Percentiles rank a stretch among this genome's conserved stretches.
Conservation (phyloP, 1,140 invertebrate species). For the Diplogasteroides magnus region DNA sequence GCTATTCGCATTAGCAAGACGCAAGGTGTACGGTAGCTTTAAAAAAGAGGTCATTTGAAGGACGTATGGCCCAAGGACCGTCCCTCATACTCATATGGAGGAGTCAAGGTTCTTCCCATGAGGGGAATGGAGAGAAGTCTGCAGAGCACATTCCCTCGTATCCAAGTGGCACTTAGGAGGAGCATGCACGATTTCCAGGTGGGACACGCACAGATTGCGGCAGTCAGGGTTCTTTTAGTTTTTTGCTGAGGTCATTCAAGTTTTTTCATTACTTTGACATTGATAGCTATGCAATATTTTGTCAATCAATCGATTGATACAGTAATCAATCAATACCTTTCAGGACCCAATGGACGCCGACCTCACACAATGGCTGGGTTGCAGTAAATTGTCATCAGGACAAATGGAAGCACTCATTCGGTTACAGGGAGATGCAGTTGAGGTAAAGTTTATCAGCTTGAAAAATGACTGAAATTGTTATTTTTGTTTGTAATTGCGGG, state of each 20-base stretch:
- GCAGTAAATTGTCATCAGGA: conserved; percentile 71
- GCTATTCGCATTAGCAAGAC: too few species aligned
- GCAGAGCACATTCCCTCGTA: conserved; percentile 52
- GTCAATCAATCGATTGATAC: too few species aligned
- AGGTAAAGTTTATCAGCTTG: conserved; percentile 34
- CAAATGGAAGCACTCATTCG: conserved; percentile 70
- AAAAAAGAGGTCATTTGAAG: too few species aligned
- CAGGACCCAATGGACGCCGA: conserved; percentile 62
- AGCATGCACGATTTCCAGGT: conserved; percentile 62
- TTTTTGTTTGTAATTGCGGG: too few species aligned
- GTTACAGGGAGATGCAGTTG: conserved; percentile 66
- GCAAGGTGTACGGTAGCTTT: too few species aligned
- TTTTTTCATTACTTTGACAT: too few species aligned
- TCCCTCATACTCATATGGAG: conserved; percentile 67
- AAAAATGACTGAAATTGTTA: too few species aligned
- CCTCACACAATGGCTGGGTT: conserved; percentile 74
- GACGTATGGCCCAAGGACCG: conserved; percentile 70
- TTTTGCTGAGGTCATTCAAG: too few species aligned
- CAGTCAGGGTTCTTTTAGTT: too few species aligned
- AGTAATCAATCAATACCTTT: conserved; percentile 2
- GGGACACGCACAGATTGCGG: too few species aligned
- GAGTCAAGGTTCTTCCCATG: conserved; percentile 53
- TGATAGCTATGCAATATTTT: too few species aligned
- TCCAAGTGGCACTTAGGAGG: conserved; percentile 66
- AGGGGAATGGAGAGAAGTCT: conserved; percentile 52